Base-by-base conservation (phyloP, 1,140 invertebrate species). In the Parasteatoda tepidariorum region DNA sequence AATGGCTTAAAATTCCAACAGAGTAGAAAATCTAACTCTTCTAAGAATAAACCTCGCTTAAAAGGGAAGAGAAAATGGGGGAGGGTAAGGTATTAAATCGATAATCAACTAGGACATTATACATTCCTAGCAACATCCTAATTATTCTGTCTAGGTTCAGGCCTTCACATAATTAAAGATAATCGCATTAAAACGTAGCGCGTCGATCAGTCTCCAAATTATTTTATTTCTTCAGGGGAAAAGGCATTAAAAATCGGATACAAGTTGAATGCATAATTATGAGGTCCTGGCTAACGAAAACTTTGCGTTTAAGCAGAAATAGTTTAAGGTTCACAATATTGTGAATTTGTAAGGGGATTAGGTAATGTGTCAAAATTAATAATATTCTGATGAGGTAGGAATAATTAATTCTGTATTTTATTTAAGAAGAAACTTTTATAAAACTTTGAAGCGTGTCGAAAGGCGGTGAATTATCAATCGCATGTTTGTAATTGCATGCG, bases 131-230 rank as follows among this genome's bases (percentile, higher is more conserved):
- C 74, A 48, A 76, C 76, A 68, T 67, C 28, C 62, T 79, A 79
- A 79, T 79, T 79, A 79, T 79, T 68, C 76, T 66, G 66, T 79
- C 76, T 68, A 66, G 41, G 55, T 78, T 55, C 61, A 61, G 38
- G 76, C 76, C 74, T 48, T 79, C 76, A 57, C 76, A 79, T 79
- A 79, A 79, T 79, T 79, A 79, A 79, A 79, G 76, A 79, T 79
- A 79, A 79, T 79, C 76, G 76, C 28, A 79, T 79, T 79, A 79
- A 79, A 79, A 57, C 62, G 48, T 22, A 68, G 11, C 41, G 62
- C 76, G 76, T 79, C 76, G 64, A 79, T 79, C 76, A 79, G 67
- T 79, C 28, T 28, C 57, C 9, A 68, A 79, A 79, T 79, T 79
- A 79, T 79, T 79, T 79, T 57, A 57, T 79, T 68, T 64, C 34